Evolutionary conservation across 1,140 invertebrate genomes (phyloP).

Genomic region (Hylaeus anthracinus): DNA sequence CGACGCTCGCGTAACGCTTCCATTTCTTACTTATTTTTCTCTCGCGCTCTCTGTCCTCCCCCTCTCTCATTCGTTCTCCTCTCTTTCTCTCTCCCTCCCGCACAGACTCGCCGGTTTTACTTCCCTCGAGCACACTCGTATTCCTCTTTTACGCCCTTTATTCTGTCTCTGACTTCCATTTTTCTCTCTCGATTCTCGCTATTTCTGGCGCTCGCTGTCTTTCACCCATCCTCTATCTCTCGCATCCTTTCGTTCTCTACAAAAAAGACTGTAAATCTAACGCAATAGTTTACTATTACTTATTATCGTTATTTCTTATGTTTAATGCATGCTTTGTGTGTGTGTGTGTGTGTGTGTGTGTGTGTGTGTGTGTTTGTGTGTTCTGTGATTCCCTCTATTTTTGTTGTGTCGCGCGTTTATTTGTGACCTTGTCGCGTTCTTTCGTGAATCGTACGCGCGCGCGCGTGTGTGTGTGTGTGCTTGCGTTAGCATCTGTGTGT

Average conservation of each 20-base stretch:
- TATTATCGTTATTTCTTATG: conserved; percentile 74
- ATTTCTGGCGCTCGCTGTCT: not conserved
- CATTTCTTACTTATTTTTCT: not conserved
- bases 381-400: too few species aligned
- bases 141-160: conserved; percentile 9
- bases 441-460: too few species aligned
- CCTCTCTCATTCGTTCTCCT: conserved; percentile 7
- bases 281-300: conserved; percentile 71
- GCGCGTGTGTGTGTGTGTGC: conserved; percentile 12
- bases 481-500: conserved; percentile 23
- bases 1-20: not conserved
- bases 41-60: not conserved
- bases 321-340: conserved; percentile 57
- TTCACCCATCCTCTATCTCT: conserved; percentile 14
- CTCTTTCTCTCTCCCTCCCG: conserved; percentile 7
- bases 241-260: conserved; percentile 64
- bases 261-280: conserved; percentile 71
- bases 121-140: not conserved
- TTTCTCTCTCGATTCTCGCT: not conserved
- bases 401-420: too few species aligned
- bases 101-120: not conserved
- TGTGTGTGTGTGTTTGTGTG: conserved; percentile 33
- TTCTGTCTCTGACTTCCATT: not conserved
- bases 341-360: conserved; percentile 30
- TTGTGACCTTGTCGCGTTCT: too few species aligned